Evolutionary conservation across 2,888 invertebrate species (phyloP), one percentile per base, ranked within the genome.

Genomic region (Cantharis nigra): DNA sequence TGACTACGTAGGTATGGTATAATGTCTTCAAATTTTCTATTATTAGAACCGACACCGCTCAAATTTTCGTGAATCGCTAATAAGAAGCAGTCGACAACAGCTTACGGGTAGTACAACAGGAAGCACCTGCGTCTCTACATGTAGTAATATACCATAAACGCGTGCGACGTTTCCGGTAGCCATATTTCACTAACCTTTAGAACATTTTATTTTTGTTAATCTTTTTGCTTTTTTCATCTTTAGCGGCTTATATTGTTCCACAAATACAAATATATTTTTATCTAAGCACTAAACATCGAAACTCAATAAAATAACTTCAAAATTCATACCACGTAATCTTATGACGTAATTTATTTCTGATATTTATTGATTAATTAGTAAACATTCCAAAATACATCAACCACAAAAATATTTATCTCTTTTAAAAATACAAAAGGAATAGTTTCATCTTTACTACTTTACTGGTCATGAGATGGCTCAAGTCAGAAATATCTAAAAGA

Each of bases 161-260:
- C 80, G 81, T 81, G 81, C 81, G 80, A 78, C 79, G 81, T 81
- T 81, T 81, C 81, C 81, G 81, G 80, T 80, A 74, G 72, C 72
- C 80, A 79, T 81, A 81, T 81, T 79, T 80, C 79, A 80, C 72
- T 71, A 72, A 76, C 72, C 74, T 80, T 76, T 33, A 70, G 72
- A 75, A 72, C 72, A 72, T 80, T 74, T 72, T 77, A 78, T 78
- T 79, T 49, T 49, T 49, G 49, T 49, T 49, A 9, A n/a, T 49
- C n/a, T 49, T n/a, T 49, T 49, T n/a, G n/a, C 49, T 49, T 49
- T 49, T 49, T 49, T 49, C n/a, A 49, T 49, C 9, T 49, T n/a
- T 5, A 49, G 49, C n/a, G n/a, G n/a, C 49, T n/a, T 49, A 49
- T 49, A 49, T 49, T 49, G 49, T 49, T 49, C 49, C 49, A n/a